Evolutionary conservation across 2,797 vertebrate genomes (phyloP).

Genomic region (Mallotus villosus): DNA sequence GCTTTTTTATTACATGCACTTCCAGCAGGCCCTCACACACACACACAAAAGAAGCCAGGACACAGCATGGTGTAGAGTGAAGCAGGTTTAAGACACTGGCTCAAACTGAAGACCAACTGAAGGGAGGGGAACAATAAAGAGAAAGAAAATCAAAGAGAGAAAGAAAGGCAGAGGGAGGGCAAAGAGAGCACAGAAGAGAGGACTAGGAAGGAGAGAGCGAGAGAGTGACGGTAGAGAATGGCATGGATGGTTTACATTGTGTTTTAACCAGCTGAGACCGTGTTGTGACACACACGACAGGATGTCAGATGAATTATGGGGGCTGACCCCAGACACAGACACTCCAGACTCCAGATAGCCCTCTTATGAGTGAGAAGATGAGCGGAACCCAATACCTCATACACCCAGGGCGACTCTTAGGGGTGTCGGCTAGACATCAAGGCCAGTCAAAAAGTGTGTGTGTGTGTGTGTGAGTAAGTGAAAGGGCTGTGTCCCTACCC

Average conservation of each 20-base stretch:
- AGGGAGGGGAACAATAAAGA: not conserved
- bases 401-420: not conserved
- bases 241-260: constrained; percentile 1
- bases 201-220: too few species aligned
- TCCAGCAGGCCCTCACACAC: not conserved
- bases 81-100: not conserved
- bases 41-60: constrained; percentile 10
- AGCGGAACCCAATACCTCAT: constrained; percentile 21
- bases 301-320: constrained; percentile 32
- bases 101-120: not conserved
- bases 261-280: constrained; percentile 13
- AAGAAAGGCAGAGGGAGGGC: not conserved
- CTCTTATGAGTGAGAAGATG: constrained; percentile 36
- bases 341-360: not conserved
- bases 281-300: constrained; percentile 41
- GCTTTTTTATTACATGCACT: constrained; percentile 70
- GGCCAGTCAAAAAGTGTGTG: not conserved
- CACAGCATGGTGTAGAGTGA: not conserved
- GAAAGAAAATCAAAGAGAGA: not conserved
- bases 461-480: not conserved
- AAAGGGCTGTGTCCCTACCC: too few species aligned
- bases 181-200: too few species aligned
- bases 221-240: constrained; percentile 6
- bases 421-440: constrained; percentile 1
- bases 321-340: constrained; percentile 4